phyloP scores from a whole-genome alignment of 2,113 vertebrate species.

The Dipodomys merriami region DNA sequence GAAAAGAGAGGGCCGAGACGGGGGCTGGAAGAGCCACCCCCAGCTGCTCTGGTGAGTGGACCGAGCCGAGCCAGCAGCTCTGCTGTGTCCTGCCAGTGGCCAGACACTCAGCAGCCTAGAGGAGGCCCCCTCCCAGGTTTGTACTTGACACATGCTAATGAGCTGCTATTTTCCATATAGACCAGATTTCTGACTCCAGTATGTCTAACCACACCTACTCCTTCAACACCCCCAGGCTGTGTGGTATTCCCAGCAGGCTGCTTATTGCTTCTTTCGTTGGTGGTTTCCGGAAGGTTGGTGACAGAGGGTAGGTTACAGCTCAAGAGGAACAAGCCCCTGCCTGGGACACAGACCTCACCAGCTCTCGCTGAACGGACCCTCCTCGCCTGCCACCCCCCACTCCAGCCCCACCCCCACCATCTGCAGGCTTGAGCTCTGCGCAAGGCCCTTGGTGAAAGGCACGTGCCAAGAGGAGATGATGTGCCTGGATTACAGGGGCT shows the following conservation, averaged over 20 bases:
- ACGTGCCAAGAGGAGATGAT: neutral
- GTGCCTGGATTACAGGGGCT: neutral
- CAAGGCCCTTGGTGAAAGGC: too few species aligned
- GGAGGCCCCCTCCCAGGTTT: rapidly evolving
- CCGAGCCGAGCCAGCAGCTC: too few species aligned
- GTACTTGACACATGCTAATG: neutral
- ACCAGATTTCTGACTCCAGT: neutral
- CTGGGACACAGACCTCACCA: neutral
- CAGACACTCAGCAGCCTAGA: neutral
- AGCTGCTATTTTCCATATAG: neutral
- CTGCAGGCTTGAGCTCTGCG: too few species aligned
- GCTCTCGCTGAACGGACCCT: neutral
- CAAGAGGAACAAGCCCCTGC: neutral
- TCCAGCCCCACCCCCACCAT: too few species aligned
- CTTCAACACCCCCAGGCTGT: neutral
- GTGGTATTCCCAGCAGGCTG: neutral
- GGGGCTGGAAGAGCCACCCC: neutral
- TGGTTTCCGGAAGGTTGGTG: neutral
- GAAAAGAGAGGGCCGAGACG: neutral
- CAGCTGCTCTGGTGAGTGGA: neutral
- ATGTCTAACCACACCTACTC: neutral
- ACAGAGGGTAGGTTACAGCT: neutral
- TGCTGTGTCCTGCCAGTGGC: neutral
- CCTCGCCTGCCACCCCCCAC: neutral
- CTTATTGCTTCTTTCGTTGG: neutral